A percentile compares a stretch with the other conserved stretches of the same genome.
phyloP scores from a whole-genome alignment of 2,797 vertebrate species.

The Danio aesculapii region DNA sequence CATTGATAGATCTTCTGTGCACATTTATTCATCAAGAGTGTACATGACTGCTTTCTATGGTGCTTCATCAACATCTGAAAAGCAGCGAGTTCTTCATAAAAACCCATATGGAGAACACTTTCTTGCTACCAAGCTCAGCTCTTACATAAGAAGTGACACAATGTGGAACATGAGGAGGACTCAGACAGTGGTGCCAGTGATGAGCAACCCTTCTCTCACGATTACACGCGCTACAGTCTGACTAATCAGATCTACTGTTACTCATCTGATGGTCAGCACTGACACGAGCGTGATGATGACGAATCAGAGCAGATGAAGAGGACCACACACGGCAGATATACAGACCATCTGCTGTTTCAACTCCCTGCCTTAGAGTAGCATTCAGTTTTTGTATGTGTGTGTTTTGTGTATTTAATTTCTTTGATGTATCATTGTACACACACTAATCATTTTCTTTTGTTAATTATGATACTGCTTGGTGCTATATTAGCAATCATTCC shows the following conservation, averaged over 20 bases:
- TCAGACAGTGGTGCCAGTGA: constrained; percentile 9
- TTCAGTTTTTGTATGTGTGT: not conserved
- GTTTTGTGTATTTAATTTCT: not conserved
- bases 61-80: not conserved
- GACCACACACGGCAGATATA: constrained; percentile 6
- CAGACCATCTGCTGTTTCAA: constrained; percentile 36
- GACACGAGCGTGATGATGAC: constrained; percentile 5
- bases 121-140: not conserved
- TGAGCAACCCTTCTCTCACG: constrained; percentile 24
- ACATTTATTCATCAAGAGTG: no score
- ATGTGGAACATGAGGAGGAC: constrained; percentile 32
- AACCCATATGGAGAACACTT: not conserved
- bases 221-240: constrained; percentile 27
- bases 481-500: not conserved
- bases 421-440: not conserved
- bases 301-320: constrained; percentile 13
- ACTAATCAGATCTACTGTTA: constrained; percentile 38
- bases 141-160: constrained; percentile 37
- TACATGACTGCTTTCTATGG: no score
- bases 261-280: constrained; percentile 45
- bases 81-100: not conserved
- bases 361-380: not conserved
- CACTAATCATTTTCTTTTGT: no score
- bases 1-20: no score
- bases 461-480: not conserved